Percentiles rank a stretch among this genome's conserved stretches.
These are phyloP conservation scores for Cataglyphis hispanica DNA, from an alignment of 1,140 invertebrate species.

Conservation along the genomic window DNA sequence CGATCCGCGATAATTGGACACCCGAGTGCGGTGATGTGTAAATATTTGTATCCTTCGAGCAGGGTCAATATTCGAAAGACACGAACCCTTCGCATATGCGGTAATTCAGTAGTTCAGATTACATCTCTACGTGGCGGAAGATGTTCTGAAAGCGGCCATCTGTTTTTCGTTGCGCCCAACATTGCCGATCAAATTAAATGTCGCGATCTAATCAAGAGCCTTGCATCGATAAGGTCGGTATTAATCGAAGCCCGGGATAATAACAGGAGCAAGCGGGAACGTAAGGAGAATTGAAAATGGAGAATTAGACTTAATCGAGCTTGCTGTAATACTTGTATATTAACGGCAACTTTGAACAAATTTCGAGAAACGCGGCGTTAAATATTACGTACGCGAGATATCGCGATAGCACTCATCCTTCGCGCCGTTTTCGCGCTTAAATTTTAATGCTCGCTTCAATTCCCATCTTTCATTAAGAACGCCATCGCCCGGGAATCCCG, in stretches of 20 bases:
- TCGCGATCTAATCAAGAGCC: conserved; percentile 1
- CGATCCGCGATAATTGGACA: conserved; percentile 77
- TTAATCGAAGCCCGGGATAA: conserved; percentile 26
- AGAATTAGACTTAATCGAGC: conserved; percentile 24
- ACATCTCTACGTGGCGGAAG: not conserved
- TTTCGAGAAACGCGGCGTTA: not conserved
- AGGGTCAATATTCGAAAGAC: conserved; percentile 47
- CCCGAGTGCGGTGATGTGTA: conserved; percentile 63
- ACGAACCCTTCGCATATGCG: not conserved
- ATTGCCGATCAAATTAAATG: conserved; percentile 20
- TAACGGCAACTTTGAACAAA: not conserved
- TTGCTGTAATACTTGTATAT: not conserved
- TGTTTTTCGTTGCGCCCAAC: not conserved
- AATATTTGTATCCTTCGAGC: conserved; percentile 69
- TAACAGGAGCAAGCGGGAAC: not conserved
- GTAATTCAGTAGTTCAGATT: conserved; percentile 8
- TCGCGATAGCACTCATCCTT: not conserved
- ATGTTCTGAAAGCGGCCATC: not conserved
- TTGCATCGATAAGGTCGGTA: not conserved
- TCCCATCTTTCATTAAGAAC: conserved; percentile 52
- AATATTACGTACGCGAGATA: not conserved
- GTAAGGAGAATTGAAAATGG: conserved; percentile 7
- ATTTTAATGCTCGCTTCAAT: conserved; percentile 44
- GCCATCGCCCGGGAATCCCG: conserved; percentile 2
- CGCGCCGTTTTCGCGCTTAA: not conserved